Percentiles rank a stretch among this genome's conserved stretches.
These are phyloP conservation scores for Tetanocera ferruginea DNA, from an alignment of 2,888 invertebrate species.

Conservation along the genomic window DNA sequence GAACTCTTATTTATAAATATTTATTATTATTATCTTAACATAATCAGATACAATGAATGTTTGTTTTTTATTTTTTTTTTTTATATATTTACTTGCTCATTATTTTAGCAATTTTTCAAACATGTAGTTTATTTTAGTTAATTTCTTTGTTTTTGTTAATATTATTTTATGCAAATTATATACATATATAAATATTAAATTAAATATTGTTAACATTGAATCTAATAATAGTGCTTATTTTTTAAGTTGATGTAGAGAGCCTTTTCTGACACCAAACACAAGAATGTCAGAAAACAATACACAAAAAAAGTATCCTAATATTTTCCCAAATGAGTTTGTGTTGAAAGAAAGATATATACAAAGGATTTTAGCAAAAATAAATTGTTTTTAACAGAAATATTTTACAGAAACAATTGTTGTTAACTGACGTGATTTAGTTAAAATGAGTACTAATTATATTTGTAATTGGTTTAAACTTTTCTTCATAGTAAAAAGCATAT, in stretches of 20 bases:
- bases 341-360: background rate
- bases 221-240: slow-evolving; percentile 15
- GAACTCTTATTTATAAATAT: slow-evolving; percentile 28
- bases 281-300: background rate
- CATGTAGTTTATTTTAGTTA: slow-evolving; percentile 33
- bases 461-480: background rate
- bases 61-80: slow-evolving; percentile 8
- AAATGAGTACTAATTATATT: slow-evolving; percentile 12
- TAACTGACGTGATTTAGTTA: slow-evolving; percentile 24
- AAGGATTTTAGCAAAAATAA: slow-evolving; percentile 26
- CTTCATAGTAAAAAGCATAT: background rate
- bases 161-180: slow-evolving; percentile 30
- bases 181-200: slow-evolving; percentile 3
- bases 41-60: slow-evolving; percentile 14
- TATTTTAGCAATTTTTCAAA: slow-evolving; percentile 22
- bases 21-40: slow-evolving; percentile 11
- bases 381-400: slow-evolving; percentile 20
- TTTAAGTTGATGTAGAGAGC: background rate
- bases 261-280: background rate
- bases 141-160: slow-evolving; percentile 37
- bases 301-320: slow-evolving; percentile 16
- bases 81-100: slow-evolving; percentile 12
- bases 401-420: background rate
- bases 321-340: slow-evolving; percentile 14
- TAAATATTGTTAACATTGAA: slow-evolving; percentile 34